Percentiles rank a stretch among this genome's conserved stretches.
These are phyloP conservation scores for Esox lucius DNA, from an alignment of 2,797 vertebrate species.

Conservation along the genomic window DNA sequence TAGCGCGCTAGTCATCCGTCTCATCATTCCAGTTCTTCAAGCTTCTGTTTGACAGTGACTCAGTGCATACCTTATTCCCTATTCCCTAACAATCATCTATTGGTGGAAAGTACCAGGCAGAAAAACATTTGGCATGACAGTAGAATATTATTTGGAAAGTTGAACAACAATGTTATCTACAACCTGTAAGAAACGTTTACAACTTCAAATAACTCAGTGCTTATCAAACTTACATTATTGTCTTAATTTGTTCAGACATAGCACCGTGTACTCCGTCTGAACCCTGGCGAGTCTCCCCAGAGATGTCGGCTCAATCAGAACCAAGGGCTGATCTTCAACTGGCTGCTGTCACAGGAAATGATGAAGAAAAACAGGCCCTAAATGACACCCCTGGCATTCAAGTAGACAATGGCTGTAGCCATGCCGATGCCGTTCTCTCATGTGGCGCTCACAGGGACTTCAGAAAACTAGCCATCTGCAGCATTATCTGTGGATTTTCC, in stretches of 20 bases:
- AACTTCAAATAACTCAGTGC: not conserved
- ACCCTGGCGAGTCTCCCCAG: conserved; percentile 32
- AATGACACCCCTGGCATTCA: rapidly evolving
- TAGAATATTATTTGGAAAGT: not conserved
- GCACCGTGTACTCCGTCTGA: not conserved
- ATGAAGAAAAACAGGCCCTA: not conserved
- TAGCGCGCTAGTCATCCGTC: not conserved
- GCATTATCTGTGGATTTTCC: conserved; percentile 83
- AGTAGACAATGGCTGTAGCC: rapidly evolving
- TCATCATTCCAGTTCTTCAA: conserved; percentile 48
- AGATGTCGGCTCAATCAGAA: conserved; percentile 22
- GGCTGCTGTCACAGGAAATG: not conserved
- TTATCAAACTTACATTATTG: not conserved
- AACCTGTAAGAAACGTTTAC: not conserved
- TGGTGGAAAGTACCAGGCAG: conserved; percentile 13
- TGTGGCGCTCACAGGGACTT: conserved; percentile 40
- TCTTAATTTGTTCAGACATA: not conserved
- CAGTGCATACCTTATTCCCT: not conserved
- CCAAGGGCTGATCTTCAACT: rapidly evolving
- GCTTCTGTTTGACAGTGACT: conserved; percentile 1
- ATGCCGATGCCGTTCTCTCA: rapidly evolving
- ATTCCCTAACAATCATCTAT: not conserved
- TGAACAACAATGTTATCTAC: not conserved
- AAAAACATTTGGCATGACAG: not conserved
- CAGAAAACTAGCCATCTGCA: conserved; percentile 75